Evolutionary conservation across 2,113 vertebrate genomes (phyloP), one percentile per base, ranked within the genome.

Genomic region (Dermatemys mawii): DNA sequence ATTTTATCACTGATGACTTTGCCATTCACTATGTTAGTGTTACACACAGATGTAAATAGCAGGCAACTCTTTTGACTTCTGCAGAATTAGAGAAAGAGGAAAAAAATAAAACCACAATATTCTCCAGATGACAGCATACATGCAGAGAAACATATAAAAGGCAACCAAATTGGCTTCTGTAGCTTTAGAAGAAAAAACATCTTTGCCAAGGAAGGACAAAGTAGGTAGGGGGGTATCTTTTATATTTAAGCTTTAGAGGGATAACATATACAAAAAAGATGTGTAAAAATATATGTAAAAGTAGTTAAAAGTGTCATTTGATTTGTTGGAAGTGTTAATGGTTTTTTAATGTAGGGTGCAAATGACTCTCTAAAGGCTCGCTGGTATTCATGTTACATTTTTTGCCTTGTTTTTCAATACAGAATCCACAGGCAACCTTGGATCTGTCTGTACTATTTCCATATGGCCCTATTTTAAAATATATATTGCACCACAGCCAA

Each of bases 311-410:
- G 26, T 35, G 41, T 70, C 60, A 92, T 73, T 79, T 73, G 14
- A 93, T 95, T 94, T 92, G 54, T 78, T 89, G 87, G 86, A 94
- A 95, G 91, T 41, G 44, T 13, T 75, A 88, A 70, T 24, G 35
- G 5, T 53, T 67, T 63, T 90, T 81, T 80, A 82, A 81, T 75
- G 88, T 73, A 95, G 54, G 83, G 79, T n/a, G 7, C 35, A 89
- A 79, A 46, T 17, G 22, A 89, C 38, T 78, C 82, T 89, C 63
- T 76, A 67, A 82, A 94, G 80, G 87, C 49, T 63, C 78, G 78
- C 78, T 86, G 50, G 54, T 57, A 49, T 60, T 89, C 82, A 51
- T 5, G 44, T 48, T 55, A 41, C 17, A 70, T 79, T 91, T 82
- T 91, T 84, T 49, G 73, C 27, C 22, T 27, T 46, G 41, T 78